Conservation (phyloP, 1,140 invertebrate genomes). For the Brachionus sp. region DNA sequence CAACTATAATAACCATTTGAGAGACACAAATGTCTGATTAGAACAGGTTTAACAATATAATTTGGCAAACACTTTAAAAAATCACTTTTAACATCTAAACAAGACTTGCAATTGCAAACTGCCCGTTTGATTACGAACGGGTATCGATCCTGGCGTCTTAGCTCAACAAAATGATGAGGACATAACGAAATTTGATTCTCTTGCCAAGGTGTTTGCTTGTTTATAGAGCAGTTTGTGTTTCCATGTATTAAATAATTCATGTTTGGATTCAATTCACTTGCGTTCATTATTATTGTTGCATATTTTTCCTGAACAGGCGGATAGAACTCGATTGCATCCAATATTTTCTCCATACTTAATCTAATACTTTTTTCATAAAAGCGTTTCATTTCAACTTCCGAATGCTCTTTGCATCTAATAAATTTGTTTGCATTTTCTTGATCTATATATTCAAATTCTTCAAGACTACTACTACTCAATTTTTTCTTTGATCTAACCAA, state of each 20-base stretch:
- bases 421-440: neutral
- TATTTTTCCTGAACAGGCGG: neutral
- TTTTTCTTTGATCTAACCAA: neutral
- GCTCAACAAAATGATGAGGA: slow-evolving; percentile 23
- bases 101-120: slow-evolving; percentile 9
- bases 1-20: slow-evolving; percentile 2
- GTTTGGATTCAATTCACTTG: neutral
- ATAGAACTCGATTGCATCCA: slow-evolving; percentile 1
- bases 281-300: neutral
- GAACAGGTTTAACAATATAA: slow-evolving; percentile 25
- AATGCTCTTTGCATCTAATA: neutral
- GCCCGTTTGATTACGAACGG: slow-evolving; percentile 13
- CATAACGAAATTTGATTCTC: neutral
- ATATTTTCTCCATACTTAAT: neutral
- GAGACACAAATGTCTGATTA: neutral
- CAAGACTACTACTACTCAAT: neutral
- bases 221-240: neutral
- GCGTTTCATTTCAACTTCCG: neutral
- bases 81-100: neutral
- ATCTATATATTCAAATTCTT: neutral
- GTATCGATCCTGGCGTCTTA: neutral
- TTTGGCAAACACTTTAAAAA: neutral
- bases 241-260: neutral
- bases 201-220: slow-evolving; percentile 13
- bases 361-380: neutral